phyloP scores from a whole-genome alignment of 2,888 invertebrate genomes.

The Phymatocera aterrima region DNA sequence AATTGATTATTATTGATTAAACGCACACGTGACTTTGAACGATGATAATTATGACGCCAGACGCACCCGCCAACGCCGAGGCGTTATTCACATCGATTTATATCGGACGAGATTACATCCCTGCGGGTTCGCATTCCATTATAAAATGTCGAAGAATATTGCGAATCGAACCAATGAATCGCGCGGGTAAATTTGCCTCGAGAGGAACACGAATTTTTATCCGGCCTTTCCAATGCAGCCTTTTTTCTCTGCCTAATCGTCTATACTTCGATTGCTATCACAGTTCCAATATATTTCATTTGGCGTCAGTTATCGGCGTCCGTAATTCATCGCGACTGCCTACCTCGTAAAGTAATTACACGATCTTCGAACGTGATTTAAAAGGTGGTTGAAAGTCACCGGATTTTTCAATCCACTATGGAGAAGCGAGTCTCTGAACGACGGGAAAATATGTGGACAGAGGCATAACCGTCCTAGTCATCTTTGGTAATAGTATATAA shows the following conservation, averaged over 20 bases:
- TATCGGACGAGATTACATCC: not conserved
- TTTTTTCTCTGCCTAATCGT: not conserved
- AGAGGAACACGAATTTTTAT: not conserved
- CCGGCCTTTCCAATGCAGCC: not conserved
- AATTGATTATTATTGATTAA: conserved; percentile 37
- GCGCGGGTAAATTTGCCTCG: not conserved
- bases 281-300: not conserved
- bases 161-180: not conserved
- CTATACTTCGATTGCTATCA: conserved; percentile 35
- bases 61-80: conserved; percentile 6
- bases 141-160: not conserved
- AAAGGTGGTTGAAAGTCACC: not conserved
- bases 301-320: not conserved
- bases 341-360: not conserved
- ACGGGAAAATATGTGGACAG: not conserved
- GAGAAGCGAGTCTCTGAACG: not conserved
- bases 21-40: conserved; percentile 16
- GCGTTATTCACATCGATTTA: conserved; percentile 4
- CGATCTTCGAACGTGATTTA: not conserved
- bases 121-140: not conserved
- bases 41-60: conserved; percentile 22
- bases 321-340: conserved; percentile 12
- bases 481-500: not conserved
- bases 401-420: too few relatives aligned
- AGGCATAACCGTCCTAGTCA: not conserved